These are phyloP conservation scores for Cecidostiba fungosa DNA, from an alignment of 2,888 invertebrate species.

Conservation along the genomic window DNA sequence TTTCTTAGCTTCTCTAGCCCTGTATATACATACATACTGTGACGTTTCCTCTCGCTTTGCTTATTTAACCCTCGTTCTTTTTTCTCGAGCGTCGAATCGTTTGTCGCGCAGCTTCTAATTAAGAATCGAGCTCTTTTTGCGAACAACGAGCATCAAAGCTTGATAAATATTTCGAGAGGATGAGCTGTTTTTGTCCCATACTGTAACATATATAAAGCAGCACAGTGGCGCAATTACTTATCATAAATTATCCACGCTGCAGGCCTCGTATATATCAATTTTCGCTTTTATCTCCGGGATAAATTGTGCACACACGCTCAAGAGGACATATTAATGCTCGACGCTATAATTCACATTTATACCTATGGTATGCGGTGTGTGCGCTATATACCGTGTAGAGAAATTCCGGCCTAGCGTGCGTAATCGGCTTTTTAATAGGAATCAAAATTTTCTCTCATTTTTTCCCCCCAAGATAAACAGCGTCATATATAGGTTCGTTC, in stretches of 20 bases:
- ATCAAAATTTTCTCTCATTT: conserved; percentile 47
- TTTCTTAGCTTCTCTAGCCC: conserved; percentile 63
- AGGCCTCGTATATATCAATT: conserved; percentile 29
- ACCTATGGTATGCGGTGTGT: not conserved
- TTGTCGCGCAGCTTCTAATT: too few relatives aligned
- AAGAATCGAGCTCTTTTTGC: not conserved
- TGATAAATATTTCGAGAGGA: not conserved
- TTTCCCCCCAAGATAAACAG: conserved; percentile 38
- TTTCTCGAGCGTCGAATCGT: too few relatives aligned
- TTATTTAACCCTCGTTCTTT: not conserved
- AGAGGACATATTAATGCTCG: conserved; percentile 4
- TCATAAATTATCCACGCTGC: conserved; percentile 35
- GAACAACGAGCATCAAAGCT: not conserved
- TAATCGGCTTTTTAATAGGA: conserved; percentile 14
- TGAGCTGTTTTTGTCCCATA: not conserved
- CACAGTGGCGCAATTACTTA: conserved; percentile 21
- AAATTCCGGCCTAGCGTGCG: not conserved
- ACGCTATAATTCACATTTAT: conserved; percentile 16
- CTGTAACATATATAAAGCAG: too few relatives aligned
- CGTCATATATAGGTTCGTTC: conserved; percentile 34
- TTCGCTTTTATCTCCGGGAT: conserved; percentile 44
- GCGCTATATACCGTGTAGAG: too few relatives aligned
- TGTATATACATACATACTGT: too few relatives aligned
- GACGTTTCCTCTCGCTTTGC: not conserved
- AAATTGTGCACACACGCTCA: conserved; percentile 28